Conservation (phyloP, 2,888 invertebrate genomes). For the Torymus auratus region DNA sequence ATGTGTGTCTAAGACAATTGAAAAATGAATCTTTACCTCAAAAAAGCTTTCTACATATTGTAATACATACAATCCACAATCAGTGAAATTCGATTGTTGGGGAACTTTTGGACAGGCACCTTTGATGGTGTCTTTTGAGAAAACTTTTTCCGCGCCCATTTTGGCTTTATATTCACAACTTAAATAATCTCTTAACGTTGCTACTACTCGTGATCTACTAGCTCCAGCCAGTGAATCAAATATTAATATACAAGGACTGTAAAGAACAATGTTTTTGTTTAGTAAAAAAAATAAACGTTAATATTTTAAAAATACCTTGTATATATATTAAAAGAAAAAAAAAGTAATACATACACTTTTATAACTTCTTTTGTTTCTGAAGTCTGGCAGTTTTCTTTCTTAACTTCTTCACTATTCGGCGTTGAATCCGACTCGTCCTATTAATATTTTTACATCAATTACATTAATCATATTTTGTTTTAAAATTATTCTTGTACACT, state of each 20-base stretch:
- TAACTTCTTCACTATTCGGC: slow-evolving; percentile 23
- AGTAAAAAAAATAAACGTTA: slow-evolving; percentile 53
- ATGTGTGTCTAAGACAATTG: no score
- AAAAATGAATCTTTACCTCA: slow-evolving; percentile 79
- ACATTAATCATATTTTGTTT: slow-evolving; percentile 3
- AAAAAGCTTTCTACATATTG: slow-evolving; percentile 99
- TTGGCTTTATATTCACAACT: slow-evolving; percentile 91
- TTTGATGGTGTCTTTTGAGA: slow-evolving; percentile 90
- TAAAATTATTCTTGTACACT: neutral
- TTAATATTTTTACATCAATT: neutral
- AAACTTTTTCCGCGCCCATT: slow-evolving; percentile 83
- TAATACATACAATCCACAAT: slow-evolving; percentile 96
- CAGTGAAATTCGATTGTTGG: slow-evolving; percentile 98
- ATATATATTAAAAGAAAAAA: slow-evolving; percentile 4
- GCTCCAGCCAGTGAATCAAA: slow-evolving; percentile 94
- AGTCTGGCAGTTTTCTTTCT: slow-evolving; percentile 10
- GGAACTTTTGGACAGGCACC: slow-evolving; percentile 94
- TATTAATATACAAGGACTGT: slow-evolving; percentile 93
- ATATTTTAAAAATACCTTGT: neutral
- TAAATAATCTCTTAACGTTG: slow-evolving; percentile 93
- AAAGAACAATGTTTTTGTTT: slow-evolving; percentile 71
- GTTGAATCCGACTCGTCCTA: slow-evolving; percentile 45
- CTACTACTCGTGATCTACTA: slow-evolving; percentile 89
- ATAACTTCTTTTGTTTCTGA: slow-evolving; percentile 41
- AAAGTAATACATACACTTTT: slow-evolving; percentile 54